These are phyloP conservation scores for Phycodurus eques DNA, from an alignment of 2,113 vertebrate genomes.

Conservation along the genomic window DNA sequence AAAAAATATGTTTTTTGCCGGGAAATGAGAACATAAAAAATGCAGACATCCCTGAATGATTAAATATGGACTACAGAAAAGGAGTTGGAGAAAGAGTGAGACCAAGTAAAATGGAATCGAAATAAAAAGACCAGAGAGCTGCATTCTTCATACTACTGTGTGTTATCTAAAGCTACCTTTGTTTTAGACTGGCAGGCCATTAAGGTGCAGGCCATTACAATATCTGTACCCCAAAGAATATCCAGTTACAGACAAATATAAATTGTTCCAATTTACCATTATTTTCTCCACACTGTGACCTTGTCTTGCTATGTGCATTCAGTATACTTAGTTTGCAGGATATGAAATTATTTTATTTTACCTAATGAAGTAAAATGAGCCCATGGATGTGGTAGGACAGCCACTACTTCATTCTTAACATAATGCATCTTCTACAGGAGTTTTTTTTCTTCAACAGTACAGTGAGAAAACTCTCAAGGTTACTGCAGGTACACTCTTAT, in stretches of 20 bases:
- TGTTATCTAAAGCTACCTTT: background rate
- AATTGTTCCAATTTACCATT: background rate
- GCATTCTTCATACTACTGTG: background rate
- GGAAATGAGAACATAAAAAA: conserved; percentile 69
- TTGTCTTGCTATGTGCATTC: background rate
- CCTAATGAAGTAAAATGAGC: conserved; percentile 13
- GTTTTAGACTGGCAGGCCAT: background rate
- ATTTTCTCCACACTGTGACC: conserved; percentile 11
- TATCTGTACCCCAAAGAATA: conserved; percentile 28
- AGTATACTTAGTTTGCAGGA: conserved; percentile 7
- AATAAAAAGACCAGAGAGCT: conserved; percentile 49
- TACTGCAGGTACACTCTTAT: conserved; percentile 34
- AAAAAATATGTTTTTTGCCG: conserved; percentile 29
- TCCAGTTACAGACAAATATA: conserved; percentile 20
- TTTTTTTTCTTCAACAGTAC: conserved; percentile 23
- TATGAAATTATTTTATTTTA: conserved; percentile 19
- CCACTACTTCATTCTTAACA: conserved; percentile 28
- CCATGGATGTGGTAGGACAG: conserved; percentile 25
- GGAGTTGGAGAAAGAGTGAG: background rate
- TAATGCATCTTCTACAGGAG: conserved; percentile 19
- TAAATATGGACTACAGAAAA: conserved; percentile 43
- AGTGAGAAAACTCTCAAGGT: conserved; percentile 44
- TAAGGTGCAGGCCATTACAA: background rate
- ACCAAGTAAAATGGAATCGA: background rate
- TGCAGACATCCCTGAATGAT: conserved; percentile 66